These are phyloP conservation scores for Siniperca undulata DNA, from an alignment of 2,797 vertebrate genomes.

Conservation along the genomic window DNA sequence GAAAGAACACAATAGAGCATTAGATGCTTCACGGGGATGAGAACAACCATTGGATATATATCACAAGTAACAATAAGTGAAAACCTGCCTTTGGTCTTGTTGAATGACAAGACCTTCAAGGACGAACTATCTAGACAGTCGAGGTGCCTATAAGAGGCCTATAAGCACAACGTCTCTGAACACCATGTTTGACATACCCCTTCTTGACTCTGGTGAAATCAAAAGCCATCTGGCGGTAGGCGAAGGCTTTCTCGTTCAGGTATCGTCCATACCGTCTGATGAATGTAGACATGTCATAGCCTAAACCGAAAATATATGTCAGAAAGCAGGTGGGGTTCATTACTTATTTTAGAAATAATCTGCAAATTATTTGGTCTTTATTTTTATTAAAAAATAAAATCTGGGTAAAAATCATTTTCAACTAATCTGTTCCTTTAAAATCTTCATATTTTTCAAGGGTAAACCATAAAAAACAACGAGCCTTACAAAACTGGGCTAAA, in stretches of 20 bases:
- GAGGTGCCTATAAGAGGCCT: neutral
- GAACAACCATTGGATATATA: neutral
- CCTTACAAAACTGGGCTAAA: neutral
- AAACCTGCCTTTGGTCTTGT: neutral
- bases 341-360: neutral
- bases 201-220: slow-evolving; percentile 99
- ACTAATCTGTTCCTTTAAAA: neutral
- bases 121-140: neutral
- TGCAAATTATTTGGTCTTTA: neutral
- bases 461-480: neutral
- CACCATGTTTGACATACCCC: slow-evolving; percentile 86
- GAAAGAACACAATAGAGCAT: slow-evolving; percentile 42
- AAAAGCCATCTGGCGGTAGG: slow-evolving; percentile 99
- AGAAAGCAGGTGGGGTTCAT: slow-evolving; percentile 1
- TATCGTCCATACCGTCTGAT: slow-evolving; percentile 99
- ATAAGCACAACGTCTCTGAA: neutral
- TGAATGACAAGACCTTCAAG: neutral
- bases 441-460: neutral
- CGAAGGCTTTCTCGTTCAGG: slow-evolving; percentile 98
- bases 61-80: neutral
- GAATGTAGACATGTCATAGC: slow-evolving; percentile 99
- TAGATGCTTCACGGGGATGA: slow-evolving; percentile 15
- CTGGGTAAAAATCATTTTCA: neutral
- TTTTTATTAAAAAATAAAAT: neutral
- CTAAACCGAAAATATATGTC: slow-evolving; percentile 74